phyloP scores from a whole-genome alignment of 2,113 vertebrate species.

The Penelope pileata region DNA sequence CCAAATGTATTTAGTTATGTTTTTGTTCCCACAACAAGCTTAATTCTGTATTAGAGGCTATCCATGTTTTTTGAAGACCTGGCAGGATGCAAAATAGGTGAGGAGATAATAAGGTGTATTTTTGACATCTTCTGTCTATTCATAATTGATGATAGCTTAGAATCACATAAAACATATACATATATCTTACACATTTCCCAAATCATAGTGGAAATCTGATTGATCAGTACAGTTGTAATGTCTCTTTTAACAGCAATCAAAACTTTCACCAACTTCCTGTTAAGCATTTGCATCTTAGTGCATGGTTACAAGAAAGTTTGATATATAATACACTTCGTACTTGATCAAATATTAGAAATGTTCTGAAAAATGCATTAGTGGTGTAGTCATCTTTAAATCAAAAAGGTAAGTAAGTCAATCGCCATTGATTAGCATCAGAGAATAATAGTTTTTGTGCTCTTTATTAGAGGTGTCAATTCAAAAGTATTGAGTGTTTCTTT shows the following conservation, averaged over 20 bases:
- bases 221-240: neutral
- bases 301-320: neutral
- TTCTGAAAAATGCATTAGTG: slow-evolving; percentile 45
- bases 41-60: neutral
- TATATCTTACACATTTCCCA: neutral
- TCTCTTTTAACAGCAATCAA: neutral
- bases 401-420: slow-evolving; percentile 46
- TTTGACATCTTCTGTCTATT: neutral
- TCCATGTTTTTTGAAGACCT: neutral
- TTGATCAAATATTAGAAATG: slow-evolving; percentile 50
- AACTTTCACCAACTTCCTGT: neutral
- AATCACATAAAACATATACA: neutral
- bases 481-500: slow-evolving; percentile 15
- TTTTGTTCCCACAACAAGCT: neutral
- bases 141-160: neutral
- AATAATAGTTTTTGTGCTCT: neutral
- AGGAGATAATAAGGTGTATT: neutral
- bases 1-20: neutral
- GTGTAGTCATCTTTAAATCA: neutral
- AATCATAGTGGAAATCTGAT: neutral
- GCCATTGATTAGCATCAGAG: slow-evolving; percentile 13
- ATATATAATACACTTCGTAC: slow-evolving; percentile 14
- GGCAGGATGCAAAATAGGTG: neutral
- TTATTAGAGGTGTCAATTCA: neutral
- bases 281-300: neutral